These are phyloP conservation scores for Pangasius sanitwongsei DNA, from an alignment of 2,797 vertebrate species.

Conservation along the genomic window DNA sequence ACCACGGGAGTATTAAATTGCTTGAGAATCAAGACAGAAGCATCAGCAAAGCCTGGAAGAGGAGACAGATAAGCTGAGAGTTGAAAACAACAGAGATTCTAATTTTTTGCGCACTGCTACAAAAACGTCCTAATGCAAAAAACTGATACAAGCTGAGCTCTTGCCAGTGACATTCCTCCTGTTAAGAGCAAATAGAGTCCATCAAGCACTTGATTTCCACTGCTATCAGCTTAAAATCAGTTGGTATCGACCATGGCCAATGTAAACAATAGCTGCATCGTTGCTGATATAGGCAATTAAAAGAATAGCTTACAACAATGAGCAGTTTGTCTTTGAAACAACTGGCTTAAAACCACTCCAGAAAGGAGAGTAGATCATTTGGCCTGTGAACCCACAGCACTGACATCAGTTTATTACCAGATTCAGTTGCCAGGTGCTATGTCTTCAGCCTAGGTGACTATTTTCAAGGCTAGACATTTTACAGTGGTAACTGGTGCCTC, in stretches of 20 bases:
- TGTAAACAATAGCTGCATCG: constrained; percentile 11
- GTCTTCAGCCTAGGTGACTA: constrained; percentile 11
- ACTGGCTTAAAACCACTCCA: not conserved
- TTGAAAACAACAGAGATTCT: constrained; percentile 7
- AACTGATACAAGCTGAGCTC: not conserved
- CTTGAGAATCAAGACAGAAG: constrained; percentile 32
- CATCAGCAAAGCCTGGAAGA: constrained; percentile 43
- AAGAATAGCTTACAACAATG: not conserved
- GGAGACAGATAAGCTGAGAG: constrained; percentile 36
- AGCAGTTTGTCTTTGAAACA: not conserved
- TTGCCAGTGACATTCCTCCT: not conserved
- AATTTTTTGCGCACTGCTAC: constrained; percentile 11
- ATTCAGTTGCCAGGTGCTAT: not conserved
- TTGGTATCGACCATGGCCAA: not conserved
- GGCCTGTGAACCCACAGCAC: not conserved
- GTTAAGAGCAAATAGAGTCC: not conserved
- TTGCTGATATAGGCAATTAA: not conserved
- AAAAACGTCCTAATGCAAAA: constrained; percentile 14
- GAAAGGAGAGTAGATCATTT: not conserved
- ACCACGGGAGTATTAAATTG: constrained; percentile 34
- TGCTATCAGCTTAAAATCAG: constrained; percentile 31
- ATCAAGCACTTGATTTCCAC: not conserved
- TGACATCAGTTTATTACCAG: not conserved
- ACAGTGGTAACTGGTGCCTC: constrained; percentile 8
- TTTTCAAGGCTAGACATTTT: not conserved